Evolutionary conservation across 2,113 vertebrate species (phyloP), one percentile per base, ranked within the genome.

Genomic region (Elachura formosa): DNA sequence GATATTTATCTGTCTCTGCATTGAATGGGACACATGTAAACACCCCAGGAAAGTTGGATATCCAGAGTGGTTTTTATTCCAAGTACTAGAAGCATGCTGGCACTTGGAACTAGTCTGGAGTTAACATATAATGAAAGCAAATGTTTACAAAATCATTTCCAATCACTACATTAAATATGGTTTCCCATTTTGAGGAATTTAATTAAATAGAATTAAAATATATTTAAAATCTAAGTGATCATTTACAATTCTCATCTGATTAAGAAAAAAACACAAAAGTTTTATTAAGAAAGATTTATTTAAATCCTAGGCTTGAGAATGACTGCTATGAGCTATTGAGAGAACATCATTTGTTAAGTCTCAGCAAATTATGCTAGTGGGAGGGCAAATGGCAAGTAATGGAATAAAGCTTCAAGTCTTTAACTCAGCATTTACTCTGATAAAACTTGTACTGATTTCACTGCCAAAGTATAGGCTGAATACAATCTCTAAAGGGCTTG

Each of bases 121-220:
- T 97, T 97, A 98, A 97, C 96, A 94, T 96, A 95, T 97, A 97
- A 96, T 96, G 87, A 97, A 97, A 98, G 86, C 87, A 98, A 97
- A 97, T 96, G 93, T 97, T 97, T 97, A 97, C 95, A 96, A 96
- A 97, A 97, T 97, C 94, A 97, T 92, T 97, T 97, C 87, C 91
- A 97, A 96, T 95, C 79, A 97, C 93, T 91, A 96, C 95, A 97
- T 97, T 97, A 97, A 97, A 97, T 89, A 96, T 95, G 77, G 76
- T 92, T 97, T 97, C 82, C 91, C 73, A 93, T 96, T 98, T 97
- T 96, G 89, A 89, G 73, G 63, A 80, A 96, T 94, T 74, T 97
- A 97, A 97, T 96, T 87, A 97, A 97, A 97, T 62, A 97, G 85
- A 96, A 97, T 96, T 96, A 97, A 97, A 95, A 96, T 82, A 97